Evolutionary conservation across 2,888 invertebrate species (phyloP).

Genomic region (Aleiodes testaceus): DNA sequence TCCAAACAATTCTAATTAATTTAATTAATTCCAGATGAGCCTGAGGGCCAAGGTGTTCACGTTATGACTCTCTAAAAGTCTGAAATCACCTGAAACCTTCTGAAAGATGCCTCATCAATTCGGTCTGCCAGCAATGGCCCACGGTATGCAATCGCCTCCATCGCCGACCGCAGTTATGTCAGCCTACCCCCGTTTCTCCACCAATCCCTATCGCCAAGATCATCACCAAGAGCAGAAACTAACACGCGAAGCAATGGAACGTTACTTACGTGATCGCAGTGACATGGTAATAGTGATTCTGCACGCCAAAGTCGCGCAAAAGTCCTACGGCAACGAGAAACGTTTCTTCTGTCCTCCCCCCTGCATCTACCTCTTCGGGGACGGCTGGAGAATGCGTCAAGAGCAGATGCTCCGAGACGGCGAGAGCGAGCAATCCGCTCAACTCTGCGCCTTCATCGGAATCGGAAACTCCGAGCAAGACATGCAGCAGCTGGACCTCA

Average conservation of each 20-base stretch:
- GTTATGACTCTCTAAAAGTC: slow-evolving; percentile 3
- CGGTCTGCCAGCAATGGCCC: slow-evolving; percentile 82
- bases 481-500: slow-evolving; percentile 98
- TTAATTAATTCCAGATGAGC: slow-evolving; percentile 36
- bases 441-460: slow-evolving; percentile 99
- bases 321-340: slow-evolving; percentile 99
- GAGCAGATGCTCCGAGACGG: slow-evolving; percentile 94
- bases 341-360: slow-evolving; percentile 99
- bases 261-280: slow-evolving; percentile 93
- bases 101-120: slow-evolving; percentile 83
- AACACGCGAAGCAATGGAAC: slow-evolving; percentile 95
- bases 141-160: slow-evolving; percentile 86
- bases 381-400: slow-evolving; percentile 96
- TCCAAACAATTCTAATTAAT: not conserved
- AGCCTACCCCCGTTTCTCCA: slow-evolving; percentile 79
- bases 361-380: slow-evolving; percentile 98
- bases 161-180: slow-evolving; percentile 77
- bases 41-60: slow-evolving; percentile 5
- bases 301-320: slow-evolving; percentile 99
- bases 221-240: slow-evolving; percentile 86
- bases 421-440: slow-evolving; percentile 91
- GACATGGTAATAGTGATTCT: slow-evolving; percentile 98
- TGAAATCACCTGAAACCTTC: too few relatives aligned
- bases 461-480: slow-evolving; percentile 99
- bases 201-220: slow-evolving; percentile 79